Evolutionary conservation across 2,888 invertebrate genomes (phyloP), one percentile per base, ranked within the genome.

Genomic region (Podabrus alpinus): DNA sequence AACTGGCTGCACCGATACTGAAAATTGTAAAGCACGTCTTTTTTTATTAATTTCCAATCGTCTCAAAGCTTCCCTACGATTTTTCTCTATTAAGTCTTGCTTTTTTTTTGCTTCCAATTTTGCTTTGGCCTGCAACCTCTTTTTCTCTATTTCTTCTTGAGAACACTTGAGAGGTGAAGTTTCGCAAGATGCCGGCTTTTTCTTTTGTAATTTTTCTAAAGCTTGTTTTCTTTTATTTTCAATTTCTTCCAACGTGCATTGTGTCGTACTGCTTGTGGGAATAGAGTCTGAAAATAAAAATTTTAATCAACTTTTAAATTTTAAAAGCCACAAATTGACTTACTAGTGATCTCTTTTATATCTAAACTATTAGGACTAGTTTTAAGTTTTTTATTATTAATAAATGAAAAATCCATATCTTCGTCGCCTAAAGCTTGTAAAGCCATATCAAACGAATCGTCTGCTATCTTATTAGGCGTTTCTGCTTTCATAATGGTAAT

Each of bases 161-260:
- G 88, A 87, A 82, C 87, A 88, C 78, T 83, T 82, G 60, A 82
- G 72, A 19, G 83, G 82, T 7, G 84, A 82, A 72, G 71, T 15
- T 69, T 73, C 73, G 17, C 79, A 70, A 59, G 74, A 70, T 69
- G 24, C 16, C 69, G 73, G 72, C 76, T 85, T 84, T 83, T 90
- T 92, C 1, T 89, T 89, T 79, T 91, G 85, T 15, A 92, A 86
- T 82, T 88, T 91, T 81, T 91, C 91, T 83, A 90, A 87, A 1
- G 92, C 92, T 81, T 90, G 89, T 76, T 88, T 85, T 77, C 91
- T 89, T 81, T 92, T 92, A 81, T 86, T 89, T 83, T 91, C 90
- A 68, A 92, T 92, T 86, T 92, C 91, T 77, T 90, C 89, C 59
- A 89, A 89, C 17, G 90, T 90, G 81, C 90, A 90, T 82, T 86